Percentiles rank a stretch among this genome's conserved stretches.
Conservation (phyloP, 2,888 invertebrate species). For the Heteropelma amictum region DNA sequence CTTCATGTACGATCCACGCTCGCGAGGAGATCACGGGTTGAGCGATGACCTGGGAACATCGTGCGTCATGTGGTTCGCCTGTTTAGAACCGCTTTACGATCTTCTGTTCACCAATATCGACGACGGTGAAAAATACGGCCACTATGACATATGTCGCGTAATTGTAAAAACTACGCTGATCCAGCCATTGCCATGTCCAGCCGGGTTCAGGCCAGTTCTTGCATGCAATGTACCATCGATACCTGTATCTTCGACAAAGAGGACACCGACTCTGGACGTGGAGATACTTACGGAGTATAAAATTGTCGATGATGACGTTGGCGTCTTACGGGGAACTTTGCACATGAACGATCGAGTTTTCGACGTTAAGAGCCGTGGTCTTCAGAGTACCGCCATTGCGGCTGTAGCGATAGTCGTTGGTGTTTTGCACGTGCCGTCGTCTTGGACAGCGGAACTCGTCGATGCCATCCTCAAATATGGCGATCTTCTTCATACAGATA, state of each 20-base stretch:
- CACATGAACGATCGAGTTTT: constrained; percentile 65
- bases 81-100: constrained; percentile 68
- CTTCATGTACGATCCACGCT: constrained; percentile 71
- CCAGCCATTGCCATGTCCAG: constrained; percentile 69
- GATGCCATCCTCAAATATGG: constrained; percentile 83
- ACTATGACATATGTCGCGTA: constrained; percentile 65
- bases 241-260: constrained; percentile 56
- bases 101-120: constrained; percentile 66
- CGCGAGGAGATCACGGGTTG: constrained; percentile 62
- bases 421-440: constrained; percentile 80
- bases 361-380: constrained; percentile 61
- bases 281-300: constrained; percentile 61
- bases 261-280: constrained; percentile 63
- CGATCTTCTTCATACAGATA: constrained; percentile 80
- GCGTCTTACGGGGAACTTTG: constrained; percentile 63
- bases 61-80: constrained; percentile 73
- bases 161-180: constrained; percentile 66
- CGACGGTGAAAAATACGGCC: constrained; percentile 66
- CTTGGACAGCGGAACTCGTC: constrained; percentile 81
- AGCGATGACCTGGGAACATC: constrained; percentile 58
- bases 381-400: constrained; percentile 81
- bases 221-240: constrained; percentile 60
- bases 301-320: constrained; percentile 65
- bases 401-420: constrained; percentile 82
- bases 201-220: constrained; percentile 65